Evolutionary conservation across 2,888 invertebrate species (phyloP).

Genomic region (Rhagium mordax): DNA sequence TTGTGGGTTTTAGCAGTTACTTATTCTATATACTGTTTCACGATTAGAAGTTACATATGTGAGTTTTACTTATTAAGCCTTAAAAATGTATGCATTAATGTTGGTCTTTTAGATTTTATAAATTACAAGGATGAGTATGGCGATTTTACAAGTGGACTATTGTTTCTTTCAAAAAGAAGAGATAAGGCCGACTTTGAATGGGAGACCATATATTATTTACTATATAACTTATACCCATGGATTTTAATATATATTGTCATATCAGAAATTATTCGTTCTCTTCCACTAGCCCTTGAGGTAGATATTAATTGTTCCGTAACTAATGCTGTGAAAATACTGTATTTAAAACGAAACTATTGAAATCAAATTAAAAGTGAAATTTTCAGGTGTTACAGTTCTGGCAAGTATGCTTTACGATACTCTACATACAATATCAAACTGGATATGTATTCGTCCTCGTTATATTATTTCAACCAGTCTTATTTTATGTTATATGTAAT

Average conservation of each 20-base stretch:
- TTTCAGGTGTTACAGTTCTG: conserved; percentile 72
- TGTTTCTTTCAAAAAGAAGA: conserved; percentile 72
- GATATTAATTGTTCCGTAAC: neutral
- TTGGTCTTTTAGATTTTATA: conserved; percentile 66
- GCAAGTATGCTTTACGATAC: conserved; percentile 72
- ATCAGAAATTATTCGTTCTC: conserved; percentile 71
- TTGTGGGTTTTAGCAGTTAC: conserved; percentile 74
- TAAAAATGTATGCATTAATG: conserved; percentile 1
- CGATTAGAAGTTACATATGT: conserved; percentile 68
- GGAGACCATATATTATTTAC: conserved; percentile 76
- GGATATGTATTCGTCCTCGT: conserved; percentile 54
- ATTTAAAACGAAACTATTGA: too few species aligned
- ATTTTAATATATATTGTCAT: conserved; percentile 73
- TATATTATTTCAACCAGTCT: conserved; percentile 71
- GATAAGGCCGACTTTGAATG: conserved; percentile 83
- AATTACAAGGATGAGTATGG: conserved; percentile 67
- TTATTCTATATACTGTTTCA: conserved; percentile 74
- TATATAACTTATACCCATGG: conserved; percentile 73
- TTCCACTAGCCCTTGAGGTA: conserved; percentile 44
- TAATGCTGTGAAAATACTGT: too few species aligned
- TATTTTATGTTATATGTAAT: conserved; percentile 68
- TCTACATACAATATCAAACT: conserved; percentile 58
- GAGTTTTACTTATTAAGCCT: conserved; percentile 20
- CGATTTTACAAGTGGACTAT: conserved; percentile 76
- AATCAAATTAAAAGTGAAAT: neutral